Base-by-base conservation (phyloP, 2,797 vertebrate genomes). In the Podarcis siculus region DNA sequence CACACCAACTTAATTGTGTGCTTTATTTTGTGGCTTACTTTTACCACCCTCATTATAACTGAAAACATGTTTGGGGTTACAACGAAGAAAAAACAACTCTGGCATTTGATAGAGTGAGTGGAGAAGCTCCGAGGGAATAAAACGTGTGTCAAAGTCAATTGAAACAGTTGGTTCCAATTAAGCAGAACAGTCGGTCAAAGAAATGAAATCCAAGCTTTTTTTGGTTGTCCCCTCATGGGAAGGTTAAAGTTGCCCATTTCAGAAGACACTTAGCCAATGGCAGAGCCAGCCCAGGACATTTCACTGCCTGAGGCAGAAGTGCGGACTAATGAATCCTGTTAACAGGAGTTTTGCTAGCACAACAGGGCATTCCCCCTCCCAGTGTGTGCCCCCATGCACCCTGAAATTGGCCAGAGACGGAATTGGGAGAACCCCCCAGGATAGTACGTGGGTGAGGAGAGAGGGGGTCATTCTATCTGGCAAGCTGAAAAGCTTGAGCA, bases 151-250 rank as follows among this genome's bases (percentile, higher is more conserved):
- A 64, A 4, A 91, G 91, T 92, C 91, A 92, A 89, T 83, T 89
- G 86, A 95, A 95, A 92, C 90, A 93, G 79, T 93, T 93, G 83
- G 21, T 87, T 84, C 83, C 79, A 84, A 32, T 35, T 90, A 91
- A 89, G 90, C 9, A 30, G 3, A 81, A 1, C 10, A 79, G 92
- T 79, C 12, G 25, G 32, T 10, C 32, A 15, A 49, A 73, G 35
- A 87, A 87, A 12, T 71, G 69, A 2, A 86, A 9, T 12, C 39
- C n/a, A n/a, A 30, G 30, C 27, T 13, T n/a, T 32, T 19, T 61
- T 19, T 23, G 19, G 17, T 19, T 61, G 30, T 32, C 49, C 58
- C 89, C 91, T 92, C 83, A 90, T 89, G 67, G 39, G 90, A 91
- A 39, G 61, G 39, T 72, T 25, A 81, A 92, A 91, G 87, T 88